Evolutionary conservation across 2,888 invertebrate species (phyloP).

Genomic region (Hypsopygia costalis): DNA sequence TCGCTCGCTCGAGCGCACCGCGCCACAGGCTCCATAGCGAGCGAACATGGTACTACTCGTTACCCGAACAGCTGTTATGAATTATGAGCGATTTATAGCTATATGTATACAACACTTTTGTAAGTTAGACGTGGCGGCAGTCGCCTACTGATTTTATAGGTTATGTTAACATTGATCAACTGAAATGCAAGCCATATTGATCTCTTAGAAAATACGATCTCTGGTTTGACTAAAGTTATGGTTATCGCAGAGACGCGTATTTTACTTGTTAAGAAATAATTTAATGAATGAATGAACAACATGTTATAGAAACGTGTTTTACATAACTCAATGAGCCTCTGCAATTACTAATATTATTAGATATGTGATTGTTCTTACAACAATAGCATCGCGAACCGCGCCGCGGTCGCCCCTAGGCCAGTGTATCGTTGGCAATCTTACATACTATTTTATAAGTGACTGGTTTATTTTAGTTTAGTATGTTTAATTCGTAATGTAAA

Average conservation of each 20-base stretch:
- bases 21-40: conserved; percentile 18
- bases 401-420: conserved; percentile 57
- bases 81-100: conserved; percentile 25
- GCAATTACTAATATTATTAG: conserved; percentile 52
- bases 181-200: conserved; percentile 68
- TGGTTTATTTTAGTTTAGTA: conserved; percentile 74
- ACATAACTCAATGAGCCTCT: conserved; percentile 58
- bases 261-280: conserved; percentile 64
- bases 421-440: conserved; percentile 75
- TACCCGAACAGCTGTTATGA: conserved; percentile 39
- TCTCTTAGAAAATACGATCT: conserved; percentile 58
- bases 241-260: conserved; percentile 41
- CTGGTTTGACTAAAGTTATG: conserved; percentile 28
- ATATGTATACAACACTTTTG: conserved; percentile 26
- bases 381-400: conserved; percentile 36
- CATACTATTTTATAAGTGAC: conserved; percentile 74
- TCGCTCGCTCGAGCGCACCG: background rate
- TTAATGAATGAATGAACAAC: conserved; percentile 46
- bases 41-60: conserved; percentile 41
- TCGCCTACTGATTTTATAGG: conserved; percentile 39
- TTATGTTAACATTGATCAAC: conserved; percentile 44
- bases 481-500: conserved; percentile 74
- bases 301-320: conserved; percentile 39
- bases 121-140: conserved; percentile 61
- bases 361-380: conserved; percentile 48